Evolutionary conservation across 2,797 vertebrate genomes (phyloP), one percentile per base, ranked within the genome.

Genomic region (Halcyon chelicuti): DNA sequence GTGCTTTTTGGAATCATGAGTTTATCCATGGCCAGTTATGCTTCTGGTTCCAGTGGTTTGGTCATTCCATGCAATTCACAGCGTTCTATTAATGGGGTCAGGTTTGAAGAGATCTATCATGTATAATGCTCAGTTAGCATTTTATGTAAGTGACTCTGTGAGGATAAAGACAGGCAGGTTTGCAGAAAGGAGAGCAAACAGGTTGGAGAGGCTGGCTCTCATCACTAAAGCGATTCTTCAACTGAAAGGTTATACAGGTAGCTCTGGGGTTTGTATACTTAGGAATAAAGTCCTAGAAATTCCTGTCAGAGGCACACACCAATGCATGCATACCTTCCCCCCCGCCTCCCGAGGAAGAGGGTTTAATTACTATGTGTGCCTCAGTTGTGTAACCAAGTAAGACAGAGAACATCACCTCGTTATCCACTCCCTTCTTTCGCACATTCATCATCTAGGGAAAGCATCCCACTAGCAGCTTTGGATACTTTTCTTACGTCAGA

Each of bases 51-150:
- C n/a, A 62, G 26, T 11, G 86, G 33, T 0, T 25, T 47, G 35
- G 35, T 57, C 29, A 47, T 67, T 92, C 44, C 57, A 9, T 46
- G 62, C 37, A 67, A 52, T 68, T 72, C 26, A 22, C 9, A 15
- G 12, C 23, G 12, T 14, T 67, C 54, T 60, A 29, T 14, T 67
- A 37, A 40, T 1, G 14, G 31, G 5, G 29, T 14, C 1, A 5
- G 37, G 22, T 57, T 15, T 61, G 37, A 76, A 25, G 23, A 57
- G 11, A 84, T 5, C 21, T 47, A 28, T 8, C 11, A 40, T 0
- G 0, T n/a, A 14, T 5, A 73, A 61, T 5, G 5, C 10, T 52
- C 3, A 0, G 25, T 42, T 55, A 86, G 11, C 10, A 66, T 70
- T 70, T 77, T 10, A 35, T 20, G 46, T 14, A 44, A 58, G 12